Percentiles rank a stretch among this genome's conserved stretches.
Conservation (phyloP, 2,888 invertebrate species). For the Bhutanitis thaidina region DNA sequence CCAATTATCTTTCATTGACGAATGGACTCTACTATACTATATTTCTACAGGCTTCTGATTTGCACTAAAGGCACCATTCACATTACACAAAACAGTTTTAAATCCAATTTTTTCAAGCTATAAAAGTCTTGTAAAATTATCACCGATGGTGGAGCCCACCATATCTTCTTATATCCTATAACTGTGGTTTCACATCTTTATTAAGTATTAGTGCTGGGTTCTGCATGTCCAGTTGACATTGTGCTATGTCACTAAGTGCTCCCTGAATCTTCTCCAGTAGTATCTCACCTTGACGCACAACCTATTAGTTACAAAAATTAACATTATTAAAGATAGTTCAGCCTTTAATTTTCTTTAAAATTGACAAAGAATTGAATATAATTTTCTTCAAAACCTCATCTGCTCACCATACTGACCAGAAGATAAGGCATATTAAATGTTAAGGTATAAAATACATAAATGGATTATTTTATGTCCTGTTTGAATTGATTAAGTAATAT, state of each 20-base stretch:
- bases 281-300: constrained; percentile 92
- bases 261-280: constrained; percentile 93
- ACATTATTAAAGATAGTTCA: too few species aligned
- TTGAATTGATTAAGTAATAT: too few species aligned
- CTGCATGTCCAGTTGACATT: constrained; percentile 94
- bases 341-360: too few species aligned
- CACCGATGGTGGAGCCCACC: constrained; percentile 30
- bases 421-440: too few species aligned
- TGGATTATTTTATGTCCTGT: too few species aligned
- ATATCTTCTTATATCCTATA: constrained; percentile 47
- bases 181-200: constrained; percentile 60
- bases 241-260: constrained; percentile 95
- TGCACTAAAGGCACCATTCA: neutral
- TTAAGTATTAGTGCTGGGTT: constrained; percentile 78
- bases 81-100: neutral
- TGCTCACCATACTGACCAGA: too few species aligned
- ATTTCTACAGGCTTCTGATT: too few species aligned
- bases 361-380: too few species aligned
- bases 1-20: too few species aligned
- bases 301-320: constrained; percentile 47
- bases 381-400: too few species aligned
- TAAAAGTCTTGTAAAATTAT: constrained; percentile 16
- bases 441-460: too few species aligned
- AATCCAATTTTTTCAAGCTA: neutral
- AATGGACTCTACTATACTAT: too few species aligned